Percentiles rank a stretch among this genome's conserved stretches.
Conservation (phyloP, 2,113 vertebrate species). For the Dromas ardeola region DNA sequence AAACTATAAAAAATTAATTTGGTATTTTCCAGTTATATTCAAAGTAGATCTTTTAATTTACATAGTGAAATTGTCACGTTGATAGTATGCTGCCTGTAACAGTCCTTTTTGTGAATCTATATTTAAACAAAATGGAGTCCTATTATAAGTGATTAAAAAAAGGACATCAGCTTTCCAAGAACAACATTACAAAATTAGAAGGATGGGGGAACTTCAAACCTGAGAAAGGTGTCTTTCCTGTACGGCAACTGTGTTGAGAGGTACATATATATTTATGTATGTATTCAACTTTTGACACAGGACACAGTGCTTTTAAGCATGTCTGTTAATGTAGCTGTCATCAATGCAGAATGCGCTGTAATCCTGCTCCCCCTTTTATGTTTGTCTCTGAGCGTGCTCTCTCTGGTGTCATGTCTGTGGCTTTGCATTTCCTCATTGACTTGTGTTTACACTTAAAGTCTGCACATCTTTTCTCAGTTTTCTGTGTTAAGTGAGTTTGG, state of each 20-base stretch:
- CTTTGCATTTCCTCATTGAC: neutral
- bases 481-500: neutral
- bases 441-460: neutral
- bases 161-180: neutral
- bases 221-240: neutral
- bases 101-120: neutral
- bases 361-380: neutral
- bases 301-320: neutral
- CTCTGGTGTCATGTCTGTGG: neutral
- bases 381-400: neutral
- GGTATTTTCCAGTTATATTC: neutral
- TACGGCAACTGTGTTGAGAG: neutral
- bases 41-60: neutral
- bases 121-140: neutral
- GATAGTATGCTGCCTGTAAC: neutral
- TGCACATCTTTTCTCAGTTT: neutral
- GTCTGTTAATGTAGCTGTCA: neutral
- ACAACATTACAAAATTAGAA: neutral
- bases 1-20: neutral
- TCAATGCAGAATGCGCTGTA: neutral
- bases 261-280: neutral
- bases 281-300: neutral
- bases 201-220: neutral
- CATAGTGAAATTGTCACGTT: neutral
- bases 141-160: neutral